Evolutionary conservation across 2,797 vertebrate species (phyloP).

Genomic region (Phrynocephalus forsythii): DNA sequence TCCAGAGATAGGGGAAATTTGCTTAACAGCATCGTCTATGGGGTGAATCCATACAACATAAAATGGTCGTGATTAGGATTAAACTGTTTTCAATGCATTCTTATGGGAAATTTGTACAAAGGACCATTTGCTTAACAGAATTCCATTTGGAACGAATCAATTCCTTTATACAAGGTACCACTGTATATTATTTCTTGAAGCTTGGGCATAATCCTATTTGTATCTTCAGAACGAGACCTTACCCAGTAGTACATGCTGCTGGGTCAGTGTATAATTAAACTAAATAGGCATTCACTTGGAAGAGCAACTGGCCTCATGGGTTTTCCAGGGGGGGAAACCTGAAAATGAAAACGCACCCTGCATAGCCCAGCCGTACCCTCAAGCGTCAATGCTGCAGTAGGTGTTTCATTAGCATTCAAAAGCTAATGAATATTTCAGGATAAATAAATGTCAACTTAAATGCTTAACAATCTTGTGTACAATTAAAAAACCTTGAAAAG

Average conservation of each 20-base stretch:
- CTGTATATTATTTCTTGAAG: too few relatives aligned
- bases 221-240: not conserved
- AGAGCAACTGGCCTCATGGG: not conserved
- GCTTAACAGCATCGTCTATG: too few relatives aligned
- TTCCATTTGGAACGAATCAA: too few relatives aligned
- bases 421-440: constrained; percentile 78
- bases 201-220: not conserved
- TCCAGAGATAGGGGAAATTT: too few relatives aligned
- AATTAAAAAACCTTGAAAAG: constrained; percentile 77
- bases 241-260: not conserved
- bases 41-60: too few relatives aligned
- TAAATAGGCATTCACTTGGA: not conserved
- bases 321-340: not conserved
- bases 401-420: constrained; percentile 66
- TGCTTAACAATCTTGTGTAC: constrained; percentile 78
- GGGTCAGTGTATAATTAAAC: not conserved
- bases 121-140: too few relatives aligned
- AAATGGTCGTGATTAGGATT: too few relatives aligned
- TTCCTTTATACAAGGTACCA: too few relatives aligned
- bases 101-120: too few relatives aligned
- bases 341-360: constrained; percentile 17
- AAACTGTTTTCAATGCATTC: too few relatives aligned
- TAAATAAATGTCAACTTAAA: constrained; percentile 78
- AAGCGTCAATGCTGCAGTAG: constrained; percentile 57
- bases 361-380: constrained; percentile 31